Evolutionary conservation across 2,888 invertebrate species (phyloP).

Genomic region (Ochropleura plecta): DNA sequence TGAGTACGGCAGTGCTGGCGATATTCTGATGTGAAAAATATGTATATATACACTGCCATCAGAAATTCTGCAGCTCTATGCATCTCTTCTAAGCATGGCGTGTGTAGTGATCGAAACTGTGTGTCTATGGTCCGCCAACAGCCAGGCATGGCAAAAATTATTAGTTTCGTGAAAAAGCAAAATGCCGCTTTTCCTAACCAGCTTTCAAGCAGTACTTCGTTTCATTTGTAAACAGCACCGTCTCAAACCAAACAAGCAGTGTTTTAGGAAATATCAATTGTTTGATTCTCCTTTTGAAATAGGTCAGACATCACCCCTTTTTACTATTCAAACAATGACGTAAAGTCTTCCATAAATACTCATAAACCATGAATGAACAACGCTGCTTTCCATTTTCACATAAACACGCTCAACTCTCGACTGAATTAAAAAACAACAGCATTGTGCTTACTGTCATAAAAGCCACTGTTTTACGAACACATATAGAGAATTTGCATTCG

Average conservation of each 20-base stretch:
- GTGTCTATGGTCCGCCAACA: background rate
- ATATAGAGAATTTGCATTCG: constrained; percentile 38
- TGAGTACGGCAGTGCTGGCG: background rate
- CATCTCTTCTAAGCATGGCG: background rate
- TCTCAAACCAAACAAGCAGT: background rate
- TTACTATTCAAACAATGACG: constrained; percentile 23
- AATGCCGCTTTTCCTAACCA: background rate
- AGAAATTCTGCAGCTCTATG: background rate
- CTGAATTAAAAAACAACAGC: constrained; percentile 77
- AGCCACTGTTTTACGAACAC: constrained; percentile 72
- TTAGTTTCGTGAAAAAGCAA: background rate
- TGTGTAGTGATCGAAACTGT: background rate
- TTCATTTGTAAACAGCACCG: background rate
- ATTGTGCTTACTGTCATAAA: constrained; percentile 66
- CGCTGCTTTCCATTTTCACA: constrained; percentile 72
- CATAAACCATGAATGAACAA: constrained; percentile 35
- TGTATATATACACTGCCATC: background rate
- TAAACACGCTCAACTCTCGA: constrained; percentile 60
- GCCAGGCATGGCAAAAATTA: background rate
- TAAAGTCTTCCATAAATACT: constrained; percentile 26
- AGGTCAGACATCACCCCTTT: constrained; percentile 4
- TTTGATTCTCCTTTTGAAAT: constrained; percentile 18
- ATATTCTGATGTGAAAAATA: background rate
- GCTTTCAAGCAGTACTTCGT: background rate
- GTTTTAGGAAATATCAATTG: background rate